These are phyloP conservation scores for Egretta garzetta DNA, from an alignment of 2,113 vertebrate genomes.

Conservation along the genomic window DNA sequence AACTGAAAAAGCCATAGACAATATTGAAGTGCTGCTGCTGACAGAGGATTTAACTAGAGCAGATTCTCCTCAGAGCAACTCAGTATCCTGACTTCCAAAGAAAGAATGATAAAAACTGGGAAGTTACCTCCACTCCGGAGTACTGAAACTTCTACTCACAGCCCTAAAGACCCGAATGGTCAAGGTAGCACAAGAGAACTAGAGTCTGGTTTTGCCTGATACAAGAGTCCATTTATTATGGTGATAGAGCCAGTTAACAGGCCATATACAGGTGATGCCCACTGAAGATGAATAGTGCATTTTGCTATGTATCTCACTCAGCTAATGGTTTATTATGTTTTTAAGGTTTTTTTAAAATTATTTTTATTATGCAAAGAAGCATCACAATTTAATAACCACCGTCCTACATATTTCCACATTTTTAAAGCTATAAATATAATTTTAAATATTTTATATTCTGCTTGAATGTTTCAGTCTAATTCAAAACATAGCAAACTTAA, in stretches of 20 bases:
- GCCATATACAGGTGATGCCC: not conserved
- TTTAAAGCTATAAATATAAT: not conserved
- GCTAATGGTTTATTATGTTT: not conserved
- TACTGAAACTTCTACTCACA: not conserved
- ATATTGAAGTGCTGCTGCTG: not conserved
- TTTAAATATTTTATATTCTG: not conserved
- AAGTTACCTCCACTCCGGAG: not conserved
- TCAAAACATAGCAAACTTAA: not conserved
- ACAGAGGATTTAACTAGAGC: constrained; percentile 6
- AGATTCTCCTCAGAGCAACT: not conserved
- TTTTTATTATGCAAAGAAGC: not conserved
- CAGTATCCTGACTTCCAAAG: not conserved
- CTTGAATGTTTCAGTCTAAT: not conserved
- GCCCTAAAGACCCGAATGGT: not conserved
- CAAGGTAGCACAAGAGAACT: not conserved
- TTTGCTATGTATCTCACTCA: not conserved
- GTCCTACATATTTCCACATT: not conserved
- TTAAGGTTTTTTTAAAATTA: not conserved
- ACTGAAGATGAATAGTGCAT: not conserved
- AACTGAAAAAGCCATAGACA: constrained; percentile 12
- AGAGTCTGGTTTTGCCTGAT: not conserved
- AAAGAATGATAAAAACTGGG: not conserved
- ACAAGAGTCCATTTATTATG: not conserved
- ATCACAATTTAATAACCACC: not conserved
- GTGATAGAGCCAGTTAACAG: not conserved